A percentile compares a stretch with the other conserved stretches of the same genome.
phyloP scores from a whole-genome alignment of 2,113 vertebrate genomes.

The Phycodurus eques region DNA sequence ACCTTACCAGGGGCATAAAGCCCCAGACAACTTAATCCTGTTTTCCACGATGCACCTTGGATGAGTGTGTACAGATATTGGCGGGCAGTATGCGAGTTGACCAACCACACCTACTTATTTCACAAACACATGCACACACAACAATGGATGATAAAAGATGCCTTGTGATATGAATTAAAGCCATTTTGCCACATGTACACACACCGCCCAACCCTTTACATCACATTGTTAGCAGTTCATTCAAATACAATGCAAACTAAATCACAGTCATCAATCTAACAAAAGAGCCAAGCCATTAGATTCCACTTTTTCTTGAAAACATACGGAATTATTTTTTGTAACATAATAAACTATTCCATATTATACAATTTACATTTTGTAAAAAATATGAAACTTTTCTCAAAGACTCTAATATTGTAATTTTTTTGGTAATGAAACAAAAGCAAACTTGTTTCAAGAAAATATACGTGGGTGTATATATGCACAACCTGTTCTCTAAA shows the following conservation, averaged over 20 bases:
- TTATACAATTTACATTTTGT: too few relatives aligned
- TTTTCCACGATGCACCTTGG: conserved; percentile 32
- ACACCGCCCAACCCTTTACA: not conserved
- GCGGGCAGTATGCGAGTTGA: conserved; percentile 39
- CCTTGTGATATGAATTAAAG: not conserved
- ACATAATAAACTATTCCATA: too few relatives aligned
- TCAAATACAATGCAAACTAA: not conserved
- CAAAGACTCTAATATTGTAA: too few relatives aligned
- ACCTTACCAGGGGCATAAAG: too few relatives aligned
- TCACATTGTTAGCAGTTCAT: not conserved
- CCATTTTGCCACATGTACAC: not conserved
- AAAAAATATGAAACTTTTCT: too few relatives aligned
- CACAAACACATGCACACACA: not conserved
- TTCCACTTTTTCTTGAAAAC: too few relatives aligned
- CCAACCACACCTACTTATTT: not conserved
- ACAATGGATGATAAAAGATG: conserved; percentile 1
- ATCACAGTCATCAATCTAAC: not conserved
- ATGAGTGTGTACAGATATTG: conserved; percentile 44
- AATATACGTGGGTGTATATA: too few relatives aligned
- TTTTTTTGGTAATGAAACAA: too few relatives aligned
- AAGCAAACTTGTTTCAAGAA: too few relatives aligned
- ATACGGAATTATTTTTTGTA: too few relatives aligned
- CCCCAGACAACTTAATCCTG: conserved; percentile 26
- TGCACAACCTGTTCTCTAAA: too few relatives aligned
- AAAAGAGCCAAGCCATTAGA: not conserved